A percentile compares a stretch with the other conserved stretches of the same genome.
phyloP scores from a whole-genome alignment of 2,888 invertebrate genomes.

The Oligia strigilis region DNA sequence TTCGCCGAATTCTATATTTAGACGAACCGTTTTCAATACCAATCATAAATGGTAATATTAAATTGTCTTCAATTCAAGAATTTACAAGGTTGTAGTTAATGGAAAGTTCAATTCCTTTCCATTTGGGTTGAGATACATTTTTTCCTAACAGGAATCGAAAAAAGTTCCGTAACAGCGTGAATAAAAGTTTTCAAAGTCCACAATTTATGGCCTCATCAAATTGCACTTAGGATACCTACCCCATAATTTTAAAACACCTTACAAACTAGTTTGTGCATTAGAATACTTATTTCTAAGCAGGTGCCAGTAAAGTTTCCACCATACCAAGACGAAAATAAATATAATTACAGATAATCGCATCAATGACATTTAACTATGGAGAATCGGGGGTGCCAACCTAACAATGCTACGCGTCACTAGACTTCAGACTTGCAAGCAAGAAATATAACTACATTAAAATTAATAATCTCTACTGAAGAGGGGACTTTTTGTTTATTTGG shows the following conservation, averaged over 20 bases:
- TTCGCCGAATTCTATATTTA: too few relatives aligned
- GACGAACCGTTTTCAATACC: too few relatives aligned
- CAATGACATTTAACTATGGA: constrained; percentile 48
- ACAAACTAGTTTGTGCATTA: constrained; percentile 31
- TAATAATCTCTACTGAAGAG: constrained; percentile 14
- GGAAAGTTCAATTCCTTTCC: background rate
- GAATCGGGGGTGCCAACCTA: constrained; percentile 31
- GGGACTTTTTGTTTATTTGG: background rate
- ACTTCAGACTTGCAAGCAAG: constrained; percentile 9
- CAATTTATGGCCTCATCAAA: constrained; percentile 8
- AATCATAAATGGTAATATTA: background rate
- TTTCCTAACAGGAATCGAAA: background rate
- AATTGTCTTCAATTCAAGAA: background rate
- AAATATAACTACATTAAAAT: constrained; percentile 32
- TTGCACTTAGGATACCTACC: background rate
- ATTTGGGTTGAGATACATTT: too few relatives aligned
- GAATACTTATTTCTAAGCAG: constrained; percentile 22
- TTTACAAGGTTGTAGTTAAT: background rate
- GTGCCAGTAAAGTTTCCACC: constrained; percentile 23
- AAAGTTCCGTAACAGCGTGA: background rate
- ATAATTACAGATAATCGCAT: constrained; percentile 36
- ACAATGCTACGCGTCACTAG: constrained; percentile 47
- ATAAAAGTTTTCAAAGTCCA: background rate
- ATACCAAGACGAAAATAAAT: constrained; percentile 29
- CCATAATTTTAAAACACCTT: constrained; percentile 22